Evolutionary conservation across 2,113 vertebrate genomes (phyloP).

Genomic region (Pipra filicauda): DNA sequence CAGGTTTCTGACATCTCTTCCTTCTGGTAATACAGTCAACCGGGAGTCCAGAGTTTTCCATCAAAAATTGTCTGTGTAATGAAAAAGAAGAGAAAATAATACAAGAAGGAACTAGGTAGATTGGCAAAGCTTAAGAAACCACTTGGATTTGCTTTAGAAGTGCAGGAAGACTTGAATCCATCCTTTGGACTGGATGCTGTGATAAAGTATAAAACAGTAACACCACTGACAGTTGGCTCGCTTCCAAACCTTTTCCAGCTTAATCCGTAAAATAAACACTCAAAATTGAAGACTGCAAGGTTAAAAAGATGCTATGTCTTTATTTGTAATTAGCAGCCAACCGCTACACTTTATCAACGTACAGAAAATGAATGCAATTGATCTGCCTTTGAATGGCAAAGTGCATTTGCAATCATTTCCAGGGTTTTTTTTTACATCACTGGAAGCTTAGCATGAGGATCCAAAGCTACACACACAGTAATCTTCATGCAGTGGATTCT

Average conservation of each 20-base stretch:
- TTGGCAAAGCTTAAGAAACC: not conserved
- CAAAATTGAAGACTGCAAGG: not conserved
- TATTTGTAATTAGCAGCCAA: slow-evolving; percentile 1
- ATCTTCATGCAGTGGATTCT: not conserved
- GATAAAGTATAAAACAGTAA: slow-evolving; percentile 6
- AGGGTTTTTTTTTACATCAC: not conserved
- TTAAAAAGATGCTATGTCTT: not conserved
- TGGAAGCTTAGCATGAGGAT: not conserved
- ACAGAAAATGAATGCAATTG: not conserved
- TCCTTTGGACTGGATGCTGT: not conserved
- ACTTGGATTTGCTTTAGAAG: not conserved
- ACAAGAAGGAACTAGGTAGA: not conserved
- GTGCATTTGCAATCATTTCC: not conserved
- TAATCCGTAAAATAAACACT: slow-evolving; percentile 42
- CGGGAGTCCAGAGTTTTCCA: not conserved
- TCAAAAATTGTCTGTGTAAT: not conserved
- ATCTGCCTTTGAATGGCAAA: slow-evolving; percentile 31
- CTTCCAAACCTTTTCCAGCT: slow-evolving; percentile 12
- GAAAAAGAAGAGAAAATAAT: not conserved
- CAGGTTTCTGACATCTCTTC: not conserved
- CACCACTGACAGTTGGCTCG: not conserved
- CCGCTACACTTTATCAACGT: not conserved
- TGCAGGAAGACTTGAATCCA: not conserved
- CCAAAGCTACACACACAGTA: not conserved
- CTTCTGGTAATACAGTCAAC: not conserved